Evolutionary conservation across 2,797 vertebrate genomes (phyloP), one percentile per base, ranked within the genome.

Genomic region (Pipistrellus pygmaeus): DNA sequence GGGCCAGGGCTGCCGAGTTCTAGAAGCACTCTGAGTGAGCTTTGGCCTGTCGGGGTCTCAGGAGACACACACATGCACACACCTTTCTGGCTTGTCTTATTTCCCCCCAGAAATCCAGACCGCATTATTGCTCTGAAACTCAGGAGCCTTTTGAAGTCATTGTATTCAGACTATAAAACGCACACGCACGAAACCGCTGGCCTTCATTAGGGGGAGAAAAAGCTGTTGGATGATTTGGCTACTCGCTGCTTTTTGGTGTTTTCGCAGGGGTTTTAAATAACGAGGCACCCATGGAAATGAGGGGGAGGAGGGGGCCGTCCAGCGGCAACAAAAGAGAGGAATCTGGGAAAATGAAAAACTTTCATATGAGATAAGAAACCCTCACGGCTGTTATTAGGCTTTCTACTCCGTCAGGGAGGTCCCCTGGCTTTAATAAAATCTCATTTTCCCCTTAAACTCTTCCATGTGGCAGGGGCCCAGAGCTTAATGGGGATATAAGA

Each of bases 401-500:
- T 97, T 97, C 94, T 95, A 91, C 94, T 94, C 97, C 96, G 85
- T 82, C 96, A 96, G 96, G 97, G 97, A 94, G 12, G 97, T 97
- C 98, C 97, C 97, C 97, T 97, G 97, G 97, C 96, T 98, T 98
- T 98, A 98, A 98, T 98, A 98, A 98, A 98, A 98, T 96, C 96
- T 97, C 97, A 96, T 98, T 98, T 98, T 97, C 94, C 92, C 85
- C 97, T 97, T 98, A 98, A 98, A 98, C 97, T 98, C 97, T 97
- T 97, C 98, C 98, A 97, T 96, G 98, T 98, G 98, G 97, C 96
- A 88, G 84, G 48, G 83, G 85, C 92, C 95, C 90, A 85, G 88
- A 96, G 97, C 98, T 98, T 98, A 98, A 98, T 97, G 97, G 93
- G 77, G 95, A 72, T 95, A 97, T 93, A 97, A 97, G 97, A 98